phyloP scores from a whole-genome alignment of 2,888 invertebrate species.

The Tetragnatha montana region DNA sequence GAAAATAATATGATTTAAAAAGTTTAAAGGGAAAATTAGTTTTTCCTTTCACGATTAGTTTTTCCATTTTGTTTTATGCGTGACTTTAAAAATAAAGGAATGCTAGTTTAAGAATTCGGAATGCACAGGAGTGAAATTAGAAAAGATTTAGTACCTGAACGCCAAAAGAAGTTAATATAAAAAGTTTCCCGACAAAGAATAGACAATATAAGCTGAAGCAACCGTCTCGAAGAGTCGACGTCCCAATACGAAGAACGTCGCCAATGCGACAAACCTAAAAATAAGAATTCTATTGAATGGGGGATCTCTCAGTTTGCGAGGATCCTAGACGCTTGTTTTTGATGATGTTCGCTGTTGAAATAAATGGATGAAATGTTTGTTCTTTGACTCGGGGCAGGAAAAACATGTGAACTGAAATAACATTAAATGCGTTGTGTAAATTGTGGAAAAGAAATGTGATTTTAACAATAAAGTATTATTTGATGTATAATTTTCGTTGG shows the following conservation, averaged over 20 bases:
- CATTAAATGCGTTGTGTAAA: constrained; percentile 33
- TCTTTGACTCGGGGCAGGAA: constrained; percentile 8
- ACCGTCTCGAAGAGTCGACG: constrained; percentile 30
- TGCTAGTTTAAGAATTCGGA: background rate
- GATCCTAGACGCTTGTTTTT: constrained; percentile 12
- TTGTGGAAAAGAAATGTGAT: constrained; percentile 45
- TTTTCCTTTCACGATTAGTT: background rate
- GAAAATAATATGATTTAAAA: no score
- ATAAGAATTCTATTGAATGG: constrained; percentile 22
- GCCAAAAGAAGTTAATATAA: background rate
- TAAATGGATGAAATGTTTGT: constrained; percentile 28
- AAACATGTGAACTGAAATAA: constrained; percentile 33
- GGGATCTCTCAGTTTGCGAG: background rate
- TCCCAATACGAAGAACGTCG: background rate
- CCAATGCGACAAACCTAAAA: constrained; percentile 6
- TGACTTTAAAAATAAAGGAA: background rate
- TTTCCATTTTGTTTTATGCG: background rate
- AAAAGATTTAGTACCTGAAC: background rate
- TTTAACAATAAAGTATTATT: constrained; percentile 64
- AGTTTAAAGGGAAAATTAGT: background rate
- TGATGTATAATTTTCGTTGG: constrained; percentile 38
- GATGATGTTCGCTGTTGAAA: constrained; percentile 22
- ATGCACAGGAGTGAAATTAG: background rate
- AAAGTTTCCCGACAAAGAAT: background rate
- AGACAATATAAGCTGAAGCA: constrained; percentile 33